phyloP scores from a whole-genome alignment of 2,888 invertebrate genomes.

The Blomia tropicalis region DNA sequence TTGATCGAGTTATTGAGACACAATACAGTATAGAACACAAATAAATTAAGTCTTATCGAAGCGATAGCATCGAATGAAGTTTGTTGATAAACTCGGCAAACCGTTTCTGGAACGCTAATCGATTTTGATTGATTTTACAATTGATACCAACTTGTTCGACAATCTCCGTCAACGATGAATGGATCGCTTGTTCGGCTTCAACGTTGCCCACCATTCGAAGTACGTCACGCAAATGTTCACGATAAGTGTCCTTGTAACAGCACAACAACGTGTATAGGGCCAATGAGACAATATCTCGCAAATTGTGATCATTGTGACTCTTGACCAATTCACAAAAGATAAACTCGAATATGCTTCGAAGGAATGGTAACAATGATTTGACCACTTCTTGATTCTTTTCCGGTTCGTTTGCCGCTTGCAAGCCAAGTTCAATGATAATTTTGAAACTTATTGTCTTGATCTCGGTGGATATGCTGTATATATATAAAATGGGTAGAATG shows the following conservation, averaged over 20 bases:
- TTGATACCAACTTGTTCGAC: slow-evolving; percentile 7
- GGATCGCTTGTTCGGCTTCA: background rate
- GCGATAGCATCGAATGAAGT: background rate
- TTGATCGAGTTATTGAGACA: too few relatives aligned
- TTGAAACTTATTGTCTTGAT: slow-evolving; percentile 22
- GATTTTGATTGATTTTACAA: background rate
- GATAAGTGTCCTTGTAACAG: slow-evolving; percentile 49
- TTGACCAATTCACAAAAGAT: slow-evolving; percentile 42
- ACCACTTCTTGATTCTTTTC: slow-evolving; percentile 33
- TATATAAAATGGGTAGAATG: background rate
- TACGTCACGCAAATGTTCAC: slow-evolving; percentile 45
- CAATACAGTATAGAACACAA: too few relatives aligned
- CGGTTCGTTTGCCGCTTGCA: slow-evolving; percentile 15
- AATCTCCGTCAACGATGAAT: background rate
- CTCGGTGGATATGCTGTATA: slow-evolving; percentile 20
- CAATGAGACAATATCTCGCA: slow-evolving; percentile 29
- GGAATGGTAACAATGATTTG: slow-evolving; percentile 39
- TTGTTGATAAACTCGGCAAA: slow-evolving; percentile 12
- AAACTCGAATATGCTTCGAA: slow-evolving; percentile 47
- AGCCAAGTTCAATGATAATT: slow-evolving; percentile 19
- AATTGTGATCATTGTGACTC: slow-evolving; percentile 18
- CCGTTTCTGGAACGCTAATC: slow-evolving; percentile 8
- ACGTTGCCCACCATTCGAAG: slow-evolving; percentile 33
- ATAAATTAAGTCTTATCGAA: background rate
- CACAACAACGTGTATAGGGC: slow-evolving; percentile 50